Percentiles rank a stretch among this genome's conserved stretches.
Conservation (phyloP, 2,113 vertebrate genomes). For the Theristicus caerulescens region DNA sequence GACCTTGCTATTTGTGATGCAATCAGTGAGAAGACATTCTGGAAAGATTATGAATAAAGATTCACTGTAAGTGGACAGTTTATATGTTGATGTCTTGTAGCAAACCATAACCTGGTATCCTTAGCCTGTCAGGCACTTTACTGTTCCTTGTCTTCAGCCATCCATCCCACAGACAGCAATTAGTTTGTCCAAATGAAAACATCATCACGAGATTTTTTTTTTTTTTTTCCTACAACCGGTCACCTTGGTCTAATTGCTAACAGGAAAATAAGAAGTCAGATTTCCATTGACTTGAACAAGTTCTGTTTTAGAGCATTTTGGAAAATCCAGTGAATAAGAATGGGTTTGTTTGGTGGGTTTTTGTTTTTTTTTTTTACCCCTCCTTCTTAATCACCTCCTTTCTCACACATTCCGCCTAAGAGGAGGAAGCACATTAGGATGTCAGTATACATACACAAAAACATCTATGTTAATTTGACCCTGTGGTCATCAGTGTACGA, state of each 20-base stretch:
- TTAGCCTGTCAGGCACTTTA: neutral
- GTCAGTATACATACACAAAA: neutral
- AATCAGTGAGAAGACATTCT: neutral
- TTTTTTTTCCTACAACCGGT: neutral
- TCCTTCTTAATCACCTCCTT: neutral
- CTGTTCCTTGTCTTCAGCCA: neutral
- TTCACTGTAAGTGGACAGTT: neutral
- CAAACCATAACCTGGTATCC: neutral
- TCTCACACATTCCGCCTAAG: neutral
- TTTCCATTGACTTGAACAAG: neutral
- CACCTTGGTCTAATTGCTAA: neutral
- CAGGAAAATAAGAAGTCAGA: neutral
- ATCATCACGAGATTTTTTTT: accelerated
- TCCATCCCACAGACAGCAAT: neutral
- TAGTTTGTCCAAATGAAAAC: neutral
- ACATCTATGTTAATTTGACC: neutral
- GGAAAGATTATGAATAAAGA: neutral
- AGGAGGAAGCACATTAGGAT: neutral
- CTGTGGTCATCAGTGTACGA: accelerated
- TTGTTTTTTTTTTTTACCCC: accelerated
- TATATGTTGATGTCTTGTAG: neutral
- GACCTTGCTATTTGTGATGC: neutral
- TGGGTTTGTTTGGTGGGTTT: no score
- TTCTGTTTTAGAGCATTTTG: neutral
- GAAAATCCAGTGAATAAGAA: neutral